These are phyloP conservation scores for Tiphia femorata DNA, from an alignment of 2,888 invertebrate genomes.

Conservation along the genomic window DNA sequence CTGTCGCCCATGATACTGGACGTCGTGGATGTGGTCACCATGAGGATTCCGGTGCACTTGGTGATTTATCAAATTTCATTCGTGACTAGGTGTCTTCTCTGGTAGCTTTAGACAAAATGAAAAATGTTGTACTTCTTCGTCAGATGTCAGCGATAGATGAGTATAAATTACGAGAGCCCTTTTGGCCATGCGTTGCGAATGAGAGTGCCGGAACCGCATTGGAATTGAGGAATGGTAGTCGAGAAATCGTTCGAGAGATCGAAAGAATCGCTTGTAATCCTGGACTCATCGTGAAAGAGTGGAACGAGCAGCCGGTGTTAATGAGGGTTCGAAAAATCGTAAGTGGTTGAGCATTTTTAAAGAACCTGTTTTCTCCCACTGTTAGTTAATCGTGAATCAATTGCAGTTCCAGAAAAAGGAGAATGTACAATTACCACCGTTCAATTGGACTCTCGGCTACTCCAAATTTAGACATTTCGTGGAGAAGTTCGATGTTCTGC, in stretches of 20 bases:
- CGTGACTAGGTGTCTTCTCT: too few species aligned
- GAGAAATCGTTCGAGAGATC: constrained; percentile 66
- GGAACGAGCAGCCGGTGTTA: constrained; percentile 63
- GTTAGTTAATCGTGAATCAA: constrained; percentile 27
- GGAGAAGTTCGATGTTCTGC: constrained; percentile 45
- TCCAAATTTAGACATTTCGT: constrained; percentile 50
- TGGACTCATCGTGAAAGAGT: constrained; percentile 67
- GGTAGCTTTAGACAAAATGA: too few species aligned
- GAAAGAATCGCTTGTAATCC: constrained; percentile 71
- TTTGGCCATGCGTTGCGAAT: constrained; percentile 71
- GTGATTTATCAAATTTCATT: constrained; percentile 44
- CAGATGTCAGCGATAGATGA: constrained; percentile 67
- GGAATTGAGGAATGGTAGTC: constrained; percentile 54
- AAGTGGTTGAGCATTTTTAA: constrained; percentile 19
- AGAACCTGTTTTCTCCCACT: background rate
- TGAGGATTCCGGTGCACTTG: constrained; percentile 45
- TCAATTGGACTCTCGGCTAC: constrained; percentile 62
- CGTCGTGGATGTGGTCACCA: constrained; percentile 45
- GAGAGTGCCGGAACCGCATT: constrained; percentile 67
- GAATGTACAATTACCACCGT: constrained; percentile 33
- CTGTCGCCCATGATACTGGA: constrained; percentile 53
- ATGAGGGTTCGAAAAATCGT: constrained; percentile 45
- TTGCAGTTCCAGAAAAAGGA: constrained; percentile 45
- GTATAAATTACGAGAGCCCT: constrained; percentile 65
- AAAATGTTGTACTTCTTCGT: background rate